These are phyloP conservation scores for Yponomeuta plumbellus DNA, from an alignment of 2,888 invertebrate genomes.

Conservation along the genomic window DNA sequence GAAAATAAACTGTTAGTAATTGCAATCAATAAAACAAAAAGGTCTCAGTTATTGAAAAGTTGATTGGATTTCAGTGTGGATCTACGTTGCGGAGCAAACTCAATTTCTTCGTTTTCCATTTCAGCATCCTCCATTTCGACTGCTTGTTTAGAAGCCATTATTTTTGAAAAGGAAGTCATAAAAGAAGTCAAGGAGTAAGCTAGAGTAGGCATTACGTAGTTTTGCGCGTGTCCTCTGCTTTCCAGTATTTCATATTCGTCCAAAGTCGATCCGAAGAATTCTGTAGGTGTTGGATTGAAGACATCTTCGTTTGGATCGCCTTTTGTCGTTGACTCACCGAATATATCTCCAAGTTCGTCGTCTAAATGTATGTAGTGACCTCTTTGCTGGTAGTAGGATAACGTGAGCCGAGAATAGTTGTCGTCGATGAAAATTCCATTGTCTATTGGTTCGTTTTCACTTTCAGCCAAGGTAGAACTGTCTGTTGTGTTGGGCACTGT, in stretches of 20 bases:
- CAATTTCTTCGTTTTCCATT: constrained; percentile 23
- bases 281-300: background rate
- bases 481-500: background rate
- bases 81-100: constrained; percentile 41
- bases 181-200: background rate
- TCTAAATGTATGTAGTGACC: background rate
- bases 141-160: background rate
- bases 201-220: background rate
- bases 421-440: constrained; percentile 26
- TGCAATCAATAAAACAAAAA: constrained; percentile 16
- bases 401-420: constrained; percentile 49
- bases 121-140: constrained; percentile 38
- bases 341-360: background rate
- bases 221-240: background rate
- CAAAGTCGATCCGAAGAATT: background rate
- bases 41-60: constrained; percentile 16
- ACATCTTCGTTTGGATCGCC: background rate
- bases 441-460: background rate
- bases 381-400: constrained; percentile 39
- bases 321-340: background rate
- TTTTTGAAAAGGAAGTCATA: background rate
- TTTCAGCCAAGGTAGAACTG: background rate
- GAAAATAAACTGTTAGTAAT: constrained; percentile 13
- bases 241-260: background rate
- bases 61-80: constrained; percentile 40